Percentiles rank a stretch among this genome's conserved stretches.
These are phyloP conservation scores for Martes martes DNA, from an alignment of 2,113 vertebrate species.

Conservation along the genomic window DNA sequence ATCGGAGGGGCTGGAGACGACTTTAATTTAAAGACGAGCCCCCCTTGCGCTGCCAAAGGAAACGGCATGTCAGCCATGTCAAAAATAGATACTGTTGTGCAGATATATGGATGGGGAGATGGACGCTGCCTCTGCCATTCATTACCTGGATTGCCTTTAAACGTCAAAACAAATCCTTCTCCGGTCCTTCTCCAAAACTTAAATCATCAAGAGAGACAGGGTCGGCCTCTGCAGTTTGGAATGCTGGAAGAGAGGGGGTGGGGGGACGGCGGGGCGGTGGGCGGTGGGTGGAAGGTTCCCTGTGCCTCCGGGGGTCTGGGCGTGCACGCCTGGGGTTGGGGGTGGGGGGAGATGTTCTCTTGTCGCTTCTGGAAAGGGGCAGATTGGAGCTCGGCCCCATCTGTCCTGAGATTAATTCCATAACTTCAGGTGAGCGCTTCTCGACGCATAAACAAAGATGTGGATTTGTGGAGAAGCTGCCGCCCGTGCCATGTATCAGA, in stretches of 20 bases:
- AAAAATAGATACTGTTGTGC: conserved; percentile 88
- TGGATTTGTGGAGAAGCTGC: not conserved
- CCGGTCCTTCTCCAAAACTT: conserved; percentile 84
- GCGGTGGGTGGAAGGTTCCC: not conserved
- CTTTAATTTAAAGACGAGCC: conserved; percentile 86
- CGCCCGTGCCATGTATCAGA: rapidly evolving
- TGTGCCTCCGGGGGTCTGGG: not conserved
- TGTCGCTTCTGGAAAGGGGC: not conserved
- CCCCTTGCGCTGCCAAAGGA: conserved; percentile 85
- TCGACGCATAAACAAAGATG: rapidly evolving
- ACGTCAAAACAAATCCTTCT: conserved; percentile 88
- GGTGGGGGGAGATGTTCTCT: not conserved
- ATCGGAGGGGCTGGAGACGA: conserved; percentile 80
- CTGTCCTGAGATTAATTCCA: not conserved
- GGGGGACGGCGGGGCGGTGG: rapidly evolving
- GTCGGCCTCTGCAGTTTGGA: conserved; percentile 79
- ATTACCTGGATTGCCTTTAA: conserved; percentile 90
- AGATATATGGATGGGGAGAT: conserved; percentile 87
- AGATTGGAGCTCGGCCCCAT: not conserved
- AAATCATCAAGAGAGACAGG: conserved; percentile 87
- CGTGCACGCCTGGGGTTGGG: rapidly evolving
- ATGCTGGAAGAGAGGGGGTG: conserved; percentile 67
- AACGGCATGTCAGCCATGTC: conserved; percentile 86
- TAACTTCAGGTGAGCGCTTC: no score
- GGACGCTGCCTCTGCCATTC: conserved; percentile 83